Conservation (phyloP, 1,140 invertebrate species). For the Tetragnatha versicolor region DNA sequence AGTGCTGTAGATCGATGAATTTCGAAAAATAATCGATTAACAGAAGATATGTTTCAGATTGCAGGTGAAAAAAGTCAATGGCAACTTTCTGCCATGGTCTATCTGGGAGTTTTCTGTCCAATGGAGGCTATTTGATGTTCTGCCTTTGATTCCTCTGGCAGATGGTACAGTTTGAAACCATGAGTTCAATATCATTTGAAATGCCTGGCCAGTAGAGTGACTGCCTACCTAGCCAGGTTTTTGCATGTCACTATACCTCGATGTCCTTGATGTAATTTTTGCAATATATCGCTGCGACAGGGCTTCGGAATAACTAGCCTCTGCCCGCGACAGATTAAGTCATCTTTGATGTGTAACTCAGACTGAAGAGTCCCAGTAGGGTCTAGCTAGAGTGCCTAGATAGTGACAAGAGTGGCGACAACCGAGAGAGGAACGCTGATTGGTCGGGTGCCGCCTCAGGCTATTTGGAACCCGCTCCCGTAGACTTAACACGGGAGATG, state of each 20-base stretch:
- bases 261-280: neutral
- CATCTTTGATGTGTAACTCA: no score
- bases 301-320: neutral
- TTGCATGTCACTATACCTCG: slow-evolving; percentile 3
- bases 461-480: no score
- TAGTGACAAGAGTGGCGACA: no score
- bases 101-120: neutral
- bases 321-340: no score
- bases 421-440: no score
- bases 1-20: slow-evolving; percentile 54
- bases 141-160: neutral
- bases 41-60: slow-evolving; percentile 38
- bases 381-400: no score
- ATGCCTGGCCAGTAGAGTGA: neutral
- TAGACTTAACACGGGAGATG: no score
- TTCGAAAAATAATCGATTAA: slow-evolving; percentile 59
- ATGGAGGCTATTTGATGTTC: neutral
- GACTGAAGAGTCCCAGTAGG: no score
- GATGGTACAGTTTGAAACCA: neutral
- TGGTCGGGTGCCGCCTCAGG: no score
- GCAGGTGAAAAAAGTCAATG: neutral
- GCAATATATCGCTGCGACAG: no score
- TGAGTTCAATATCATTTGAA: neutral
- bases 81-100: no score
- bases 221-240: neutral